Percentiles rank a stretch among this genome's conserved stretches.
phyloP scores from a whole-genome alignment of 2,888 invertebrate genomes.

The Drosophila mayaguana region DNA sequence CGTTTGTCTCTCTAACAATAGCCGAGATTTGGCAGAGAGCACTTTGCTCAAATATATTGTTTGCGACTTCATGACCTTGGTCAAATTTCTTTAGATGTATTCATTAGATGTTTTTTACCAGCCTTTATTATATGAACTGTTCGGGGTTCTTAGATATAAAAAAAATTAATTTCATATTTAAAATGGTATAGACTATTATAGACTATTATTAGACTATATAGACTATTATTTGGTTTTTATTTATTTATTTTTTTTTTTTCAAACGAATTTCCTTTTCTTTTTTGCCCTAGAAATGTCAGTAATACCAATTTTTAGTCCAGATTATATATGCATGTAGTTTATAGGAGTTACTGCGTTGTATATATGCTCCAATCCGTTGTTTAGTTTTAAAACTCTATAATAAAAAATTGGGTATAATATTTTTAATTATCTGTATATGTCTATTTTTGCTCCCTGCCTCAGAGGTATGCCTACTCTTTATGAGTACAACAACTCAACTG shows the following conservation, averaged over 20 bases:
- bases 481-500: background rate
- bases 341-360: background rate
- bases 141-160: background rate
- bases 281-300: background rate
- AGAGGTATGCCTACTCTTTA: background rate
- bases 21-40: background rate
- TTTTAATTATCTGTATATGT: too few relatives aligned
- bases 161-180: background rate
- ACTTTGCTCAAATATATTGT: background rate
- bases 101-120: too few relatives aligned
- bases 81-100: too few relatives aligned
- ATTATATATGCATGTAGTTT: background rate
- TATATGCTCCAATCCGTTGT: background rate
- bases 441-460: too few relatives aligned
- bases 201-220: too few relatives aligned
- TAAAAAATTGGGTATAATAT: too few relatives aligned
- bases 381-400: background rate
- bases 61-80: background rate
- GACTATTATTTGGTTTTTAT: too few relatives aligned
- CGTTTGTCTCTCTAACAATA: background rate
- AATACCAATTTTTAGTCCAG: too few relatives aligned
- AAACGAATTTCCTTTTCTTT: background rate
- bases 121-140: background rate
- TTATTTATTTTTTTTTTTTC: background rate
- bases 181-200: too few relatives aligned